Evolutionary conservation across 2,888 invertebrate genomes (phyloP).

Genomic region (Adelognathus sp.): DNA sequence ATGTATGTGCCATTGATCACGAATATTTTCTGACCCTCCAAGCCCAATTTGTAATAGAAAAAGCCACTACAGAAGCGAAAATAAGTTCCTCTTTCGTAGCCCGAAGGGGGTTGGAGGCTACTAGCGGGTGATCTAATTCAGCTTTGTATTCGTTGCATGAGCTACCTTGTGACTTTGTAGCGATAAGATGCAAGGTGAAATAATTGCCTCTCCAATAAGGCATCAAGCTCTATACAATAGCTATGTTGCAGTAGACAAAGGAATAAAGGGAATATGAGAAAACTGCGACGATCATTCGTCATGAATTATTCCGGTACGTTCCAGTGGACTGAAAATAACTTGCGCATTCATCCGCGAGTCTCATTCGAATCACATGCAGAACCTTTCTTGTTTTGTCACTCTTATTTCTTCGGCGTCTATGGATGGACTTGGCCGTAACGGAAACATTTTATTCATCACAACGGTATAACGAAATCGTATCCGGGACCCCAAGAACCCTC

Average conservation of each 20-base stretch:
- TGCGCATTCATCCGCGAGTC: not conserved
- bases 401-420: not conserved
- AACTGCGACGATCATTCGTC: not conserved
- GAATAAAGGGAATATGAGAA: not conserved
- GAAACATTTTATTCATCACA: not conserved
- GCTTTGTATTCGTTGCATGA: too few relatives aligned
- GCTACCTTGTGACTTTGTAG: too few relatives aligned
- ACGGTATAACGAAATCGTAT: not conserved
- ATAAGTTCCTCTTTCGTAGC: too few relatives aligned
- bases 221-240: not conserved
- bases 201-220: not conserved
- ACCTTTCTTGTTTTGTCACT: not conserved
- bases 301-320: slow-evolving; percentile 9
- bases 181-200: not conserved
- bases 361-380: slow-evolving; percentile 5
- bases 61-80: too few relatives aligned
- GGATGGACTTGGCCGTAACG: not conserved
- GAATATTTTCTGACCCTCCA: too few relatives aligned
- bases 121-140: too few relatives aligned
- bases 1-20: too few relatives aligned
- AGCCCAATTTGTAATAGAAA: too few relatives aligned
- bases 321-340: not conserved
- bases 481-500: not conserved
- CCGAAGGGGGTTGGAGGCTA: too few relatives aligned
- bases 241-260: not conserved